phyloP scores from a whole-genome alignment of 2,797 vertebrate genomes.

The Myotis vivesi region DNA sequence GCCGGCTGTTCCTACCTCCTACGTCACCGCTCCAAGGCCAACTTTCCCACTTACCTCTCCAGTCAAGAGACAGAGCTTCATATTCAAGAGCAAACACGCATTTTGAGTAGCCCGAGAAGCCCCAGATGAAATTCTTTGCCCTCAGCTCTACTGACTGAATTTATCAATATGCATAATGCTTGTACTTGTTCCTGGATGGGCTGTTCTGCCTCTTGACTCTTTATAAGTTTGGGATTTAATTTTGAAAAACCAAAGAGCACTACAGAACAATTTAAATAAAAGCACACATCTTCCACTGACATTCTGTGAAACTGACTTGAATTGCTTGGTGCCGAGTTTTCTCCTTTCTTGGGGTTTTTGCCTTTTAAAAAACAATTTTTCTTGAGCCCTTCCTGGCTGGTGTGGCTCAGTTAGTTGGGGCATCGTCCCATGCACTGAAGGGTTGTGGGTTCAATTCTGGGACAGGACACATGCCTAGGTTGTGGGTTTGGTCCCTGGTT shows the following conservation, averaged over 20 bases:
- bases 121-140: background rate
- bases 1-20: background rate
- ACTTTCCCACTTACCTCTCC: background rate
- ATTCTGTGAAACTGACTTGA: background rate
- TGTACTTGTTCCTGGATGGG: fast-evolving
- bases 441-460: background rate
- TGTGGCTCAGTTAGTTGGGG: background rate
- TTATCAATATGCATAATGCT: background rate
- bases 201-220: background rate
- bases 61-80: background rate
- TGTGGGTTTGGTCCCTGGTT: background rate
- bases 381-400: background rate
- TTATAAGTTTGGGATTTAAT: background rate
- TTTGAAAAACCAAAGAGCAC: constrained; percentile 56
- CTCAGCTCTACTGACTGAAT: fast-evolving
- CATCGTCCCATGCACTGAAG: background rate
- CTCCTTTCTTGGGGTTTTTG: background rate
- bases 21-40: too few species aligned
- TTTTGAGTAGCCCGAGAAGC: background rate
- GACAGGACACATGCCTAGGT: background rate
- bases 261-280: constrained; percentile 75
- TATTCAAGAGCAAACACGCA: background rate
- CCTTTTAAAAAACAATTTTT: background rate
- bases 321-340: background rate
- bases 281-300: background rate